Base-by-base conservation (phyloP, 1,140 invertebrate genomes). In the Chironomus tepperi region DNA sequence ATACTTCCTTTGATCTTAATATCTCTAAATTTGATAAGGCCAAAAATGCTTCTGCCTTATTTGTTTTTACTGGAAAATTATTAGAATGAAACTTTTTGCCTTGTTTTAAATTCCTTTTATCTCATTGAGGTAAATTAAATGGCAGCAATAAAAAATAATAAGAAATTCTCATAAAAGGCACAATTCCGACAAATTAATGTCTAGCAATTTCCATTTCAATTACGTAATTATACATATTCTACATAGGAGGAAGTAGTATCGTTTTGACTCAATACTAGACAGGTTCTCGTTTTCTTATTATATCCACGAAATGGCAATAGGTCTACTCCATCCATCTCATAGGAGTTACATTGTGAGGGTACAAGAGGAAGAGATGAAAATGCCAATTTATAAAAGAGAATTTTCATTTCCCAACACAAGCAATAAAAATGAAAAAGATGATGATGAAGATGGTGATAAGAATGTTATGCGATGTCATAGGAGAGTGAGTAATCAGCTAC, bases 401-500 rank as follows among this genome's bases (percentile, higher is more conserved):
- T 12, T n/a, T 12, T n/a, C 12, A 12, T 5, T 15, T 57, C 47
- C 12, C 47, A 57, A 34, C n/a, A 15, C 47, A 57, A 12, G 47
- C 47, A 57, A 57, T 57, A 57, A 57, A 57, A 57, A 57, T 57
- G 47, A 57, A 12, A n/a, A 34, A 34, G 12, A 57, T 57, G 47
- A 57, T 57, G 47, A 57, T 57, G 47, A 57, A 57, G n/a, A 57
- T 57, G 47, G n/a, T 57, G 47, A 57, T 57, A 57, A 57, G 47
- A 34, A 57, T 57, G 47, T 57, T 57, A 34, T 34, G 47, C 12
- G 47, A 57, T 57, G 47, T 12, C 12, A 57, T n/a, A 57, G 47
- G n/a, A 57, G 47, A 57, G 47, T n/a, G 47, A n/a, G 47, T 57
- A 57, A 57, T 57, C 12, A 57, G 47, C 12, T 57, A 57, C 24